Evolutionary conservation across 92 coral and sea anemone species (phyloP).

Genomic region (Heteractis magnifica): DNA sequence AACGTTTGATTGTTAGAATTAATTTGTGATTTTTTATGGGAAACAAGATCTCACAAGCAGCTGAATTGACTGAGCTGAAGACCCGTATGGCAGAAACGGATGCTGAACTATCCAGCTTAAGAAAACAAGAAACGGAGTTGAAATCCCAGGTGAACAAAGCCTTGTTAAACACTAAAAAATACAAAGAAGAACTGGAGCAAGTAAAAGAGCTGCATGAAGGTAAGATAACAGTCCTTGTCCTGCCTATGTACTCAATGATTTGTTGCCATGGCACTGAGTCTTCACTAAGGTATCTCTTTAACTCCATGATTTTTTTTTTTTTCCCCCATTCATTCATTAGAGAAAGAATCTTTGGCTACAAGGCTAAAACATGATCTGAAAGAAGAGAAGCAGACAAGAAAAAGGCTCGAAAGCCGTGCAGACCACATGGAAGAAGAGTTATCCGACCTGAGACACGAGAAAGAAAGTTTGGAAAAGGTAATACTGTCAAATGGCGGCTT

Average conservation of each 20-base stretch:
- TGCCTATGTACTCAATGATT: no score
- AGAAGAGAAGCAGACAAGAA: constrained; percentile 88
- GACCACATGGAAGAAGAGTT: constrained; percentile 87
- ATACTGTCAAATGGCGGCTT: neutral
- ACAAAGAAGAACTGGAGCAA: constrained; percentile 69
- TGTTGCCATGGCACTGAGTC: no score
- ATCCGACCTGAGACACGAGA: constrained; percentile 83
- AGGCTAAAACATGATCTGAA: constrained; percentile 71
- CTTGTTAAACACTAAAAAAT: constrained; percentile 60
- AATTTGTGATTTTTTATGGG: neutral
- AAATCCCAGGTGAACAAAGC: constrained; percentile 69
- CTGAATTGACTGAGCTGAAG: constrained; percentile 79
- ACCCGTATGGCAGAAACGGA: constrained; percentile 72
- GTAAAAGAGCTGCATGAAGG: constrained; percentile 84
- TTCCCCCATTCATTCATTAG: constrained; percentile 31
- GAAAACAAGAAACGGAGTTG: constrained; percentile 86
- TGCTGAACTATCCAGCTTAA: constrained; percentile 65
- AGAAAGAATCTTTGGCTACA: constrained; percentile 66
- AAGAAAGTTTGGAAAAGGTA: constrained; percentile 91
- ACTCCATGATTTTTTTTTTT: neutral
- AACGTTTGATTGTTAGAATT: neutral
- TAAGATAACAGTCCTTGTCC: neutral
- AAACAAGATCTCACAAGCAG: constrained; percentile 67
- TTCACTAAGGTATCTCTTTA: no score
- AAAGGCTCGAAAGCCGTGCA: constrained; percentile 78